Evolutionary conservation across 2,113 vertebrate genomes (phyloP), one percentile per base, ranked within the genome.

Genomic region (Bufo bufo): DNA sequence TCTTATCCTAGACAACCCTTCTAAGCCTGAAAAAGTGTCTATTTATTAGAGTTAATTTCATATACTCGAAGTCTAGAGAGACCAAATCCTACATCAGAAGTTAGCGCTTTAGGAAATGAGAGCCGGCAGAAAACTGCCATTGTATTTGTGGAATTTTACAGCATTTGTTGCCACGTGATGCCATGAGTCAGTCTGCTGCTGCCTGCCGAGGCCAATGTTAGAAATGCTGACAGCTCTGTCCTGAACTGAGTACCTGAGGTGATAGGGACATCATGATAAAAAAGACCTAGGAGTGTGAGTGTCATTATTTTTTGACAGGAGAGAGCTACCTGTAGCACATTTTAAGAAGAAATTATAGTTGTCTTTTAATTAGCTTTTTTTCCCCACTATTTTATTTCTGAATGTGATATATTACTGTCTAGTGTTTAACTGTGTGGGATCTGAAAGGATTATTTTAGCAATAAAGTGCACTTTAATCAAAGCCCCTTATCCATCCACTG

Each of bases 351-450:
- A 75, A 75, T 75, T 20, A 75, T 75, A 16, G 10, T 78, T 52
- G 19, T 78, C 77, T 54, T 78, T 78, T 54, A n/a, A 78, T 78
- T 78, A 23, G 19, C 49, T n/a, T 77, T 77, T 77, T n/a, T 49
- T 23, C 19, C 13, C 49, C 49, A 77, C 10, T 77, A 49, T 77
- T 11, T 56, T 56, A 52, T 56, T 79, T 16, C 50, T 23, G 20
- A 33, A 17, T 33, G 7, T 43, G 61, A 75, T 20, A 7, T 45
- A 45, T 81, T 59, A 33, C 16, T 81, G 56, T 81, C 12, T 56
- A 43, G 11, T 61, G 23, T 10, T 19, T 43, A 61, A 81, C 56
- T 19, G 3, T 45, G 6, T 16, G 20, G 61, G 23, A 43, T 43
- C 6, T 58, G 1, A 17, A 56, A 59, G 54, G n/a, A 80, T 14